Base-by-base conservation (phyloP, 2,888 invertebrate genomes). In the Macropis europaea region DNA sequence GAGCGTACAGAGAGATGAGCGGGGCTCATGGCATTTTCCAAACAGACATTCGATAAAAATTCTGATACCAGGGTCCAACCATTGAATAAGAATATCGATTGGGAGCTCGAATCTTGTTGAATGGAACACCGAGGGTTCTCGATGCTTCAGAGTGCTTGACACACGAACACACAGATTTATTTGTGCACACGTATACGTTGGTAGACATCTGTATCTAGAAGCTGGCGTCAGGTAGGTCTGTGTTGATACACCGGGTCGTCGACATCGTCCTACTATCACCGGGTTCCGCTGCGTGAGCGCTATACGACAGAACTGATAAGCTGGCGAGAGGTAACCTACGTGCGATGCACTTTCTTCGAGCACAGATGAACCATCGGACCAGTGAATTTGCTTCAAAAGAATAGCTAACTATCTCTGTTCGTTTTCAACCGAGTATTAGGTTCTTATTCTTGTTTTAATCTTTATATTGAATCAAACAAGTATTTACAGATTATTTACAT, bases 161-260 rank as follows among this genome's bases (percentile, higher is more conserved):
- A 26, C 11, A 7, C 3, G 7, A 22, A 24, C 19, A 19, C 24
- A 30, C 32, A 11, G 0, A 15, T 11, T n/a, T 17, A 19, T 9
- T 2, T 19, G 13, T 36, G 7, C 42, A 11, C 3, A 9, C 22
- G 50, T 40, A 28, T 24, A 50, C n/a, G n/a, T n/a, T n/a, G 34
- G 6, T 15, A 45, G 45, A 40, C 36, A 54, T 36, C 43, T 66
- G 43, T 70, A 82, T 76, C 68, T 64, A 47, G 64, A 75, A 73
- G 66, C 47, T 78, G 80, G 74, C 81, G 76, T 82, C 82, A 82
- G 80, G 82, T 82, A 82, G 74, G 62, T 77, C 54, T 73, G 70
- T 69, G 53, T 77, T 79, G 77, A 84, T 82, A 78, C 53, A 57
- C 30, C 66, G 70, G 82, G 81, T 82, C 82, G 53, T 75, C 77